Evolutionary conservation across 2,888 invertebrate species (phyloP).

Genomic region (Polietes domitor): DNA sequence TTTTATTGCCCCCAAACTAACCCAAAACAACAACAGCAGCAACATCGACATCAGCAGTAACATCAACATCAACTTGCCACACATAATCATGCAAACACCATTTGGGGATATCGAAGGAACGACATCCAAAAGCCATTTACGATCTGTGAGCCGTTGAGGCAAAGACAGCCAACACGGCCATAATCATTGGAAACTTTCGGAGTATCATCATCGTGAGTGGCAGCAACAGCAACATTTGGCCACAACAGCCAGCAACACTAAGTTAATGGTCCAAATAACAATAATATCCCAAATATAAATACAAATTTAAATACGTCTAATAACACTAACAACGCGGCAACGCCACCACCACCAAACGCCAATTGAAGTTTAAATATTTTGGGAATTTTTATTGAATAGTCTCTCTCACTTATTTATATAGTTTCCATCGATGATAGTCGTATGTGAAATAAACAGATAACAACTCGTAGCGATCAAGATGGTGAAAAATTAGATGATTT

Average conservation of each 20-base stretch:
- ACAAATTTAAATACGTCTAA: conserved; percentile 27
- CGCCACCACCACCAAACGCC: not conserved
- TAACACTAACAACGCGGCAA: conserved; percentile 10
- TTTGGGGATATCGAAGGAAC: conserved; percentile 5
- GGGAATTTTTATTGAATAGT: conserved; percentile 7
- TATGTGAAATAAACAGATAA: not conserved
- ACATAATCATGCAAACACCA: not conserved
- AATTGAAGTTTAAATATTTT: conserved; percentile 20
- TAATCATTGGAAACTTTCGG: conserved; percentile 38
- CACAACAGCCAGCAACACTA: conserved; percentile 26
- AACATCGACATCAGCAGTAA: not conserved
- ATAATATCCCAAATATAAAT: conserved; percentile 16
- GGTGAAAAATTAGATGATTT: not conserved
- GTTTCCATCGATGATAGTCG: not conserved
- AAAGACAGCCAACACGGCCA: not conserved
- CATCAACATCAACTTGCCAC: conserved; percentile 7
- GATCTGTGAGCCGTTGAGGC: not conserved
- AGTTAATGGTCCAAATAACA: conserved; percentile 38
- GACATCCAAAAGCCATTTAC: conserved; percentile 29
- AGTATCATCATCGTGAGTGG: conserved; percentile 27
- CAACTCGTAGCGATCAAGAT: not conserved
- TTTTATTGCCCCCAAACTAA: conserved; percentile 20
- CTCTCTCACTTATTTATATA: not conserved
- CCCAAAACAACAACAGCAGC: not conserved
- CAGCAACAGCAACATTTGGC: not conserved